Evolutionary conservation across 2,888 invertebrate genomes (phyloP), one percentile per base, ranked within the genome.

Genomic region (Pyrocoelia pectoralis): DNA sequence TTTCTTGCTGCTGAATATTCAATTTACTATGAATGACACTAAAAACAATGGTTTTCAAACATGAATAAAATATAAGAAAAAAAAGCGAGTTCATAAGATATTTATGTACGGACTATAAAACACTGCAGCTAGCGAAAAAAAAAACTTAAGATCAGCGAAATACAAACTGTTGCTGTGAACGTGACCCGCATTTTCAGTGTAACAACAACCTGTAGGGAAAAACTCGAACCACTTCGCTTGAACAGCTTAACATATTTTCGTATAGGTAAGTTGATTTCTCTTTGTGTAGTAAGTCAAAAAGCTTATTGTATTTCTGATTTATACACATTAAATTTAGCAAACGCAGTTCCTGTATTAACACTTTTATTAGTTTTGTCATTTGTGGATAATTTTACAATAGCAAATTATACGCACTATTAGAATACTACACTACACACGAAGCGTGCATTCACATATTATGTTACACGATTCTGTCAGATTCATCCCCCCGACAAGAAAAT

Each of bases 111-210:
- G 48, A 15, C 53, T 14, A 18, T 40, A 59, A 59, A 54, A 41
- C 43, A 38, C 53, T 33, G 49, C 10, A 43, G 53, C 18, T 29
- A 43, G 53, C 28, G 53, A 13, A 40, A 59, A 38, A 19, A 57
- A 46, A 57, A 19, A 40, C 38, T 46, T 15, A 48, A 59, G 59
- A 54, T 48, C 59, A 54, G 53, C 59, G 48, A 59, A 65, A 66
- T 62, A 66, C 70, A 68, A 70, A 70, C 70, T 70, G 70, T 68
- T 70, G 70, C 68, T 68, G 58, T 18, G 53, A 59, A 70, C 70
- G 70, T 70, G 70, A 70, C 64, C 68, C 63, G 70, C 70, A 70
- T 70, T 55, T 50, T 50, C 58, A 59, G 46, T 19, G 38, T 53
- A 53, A 51, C 58, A 53, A 51, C 58, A 54, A 59, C 59, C 59